Evolutionary conservation across 2,888 invertebrate genomes (phyloP).

Genomic region (Yponomeuta evonymella): DNA sequence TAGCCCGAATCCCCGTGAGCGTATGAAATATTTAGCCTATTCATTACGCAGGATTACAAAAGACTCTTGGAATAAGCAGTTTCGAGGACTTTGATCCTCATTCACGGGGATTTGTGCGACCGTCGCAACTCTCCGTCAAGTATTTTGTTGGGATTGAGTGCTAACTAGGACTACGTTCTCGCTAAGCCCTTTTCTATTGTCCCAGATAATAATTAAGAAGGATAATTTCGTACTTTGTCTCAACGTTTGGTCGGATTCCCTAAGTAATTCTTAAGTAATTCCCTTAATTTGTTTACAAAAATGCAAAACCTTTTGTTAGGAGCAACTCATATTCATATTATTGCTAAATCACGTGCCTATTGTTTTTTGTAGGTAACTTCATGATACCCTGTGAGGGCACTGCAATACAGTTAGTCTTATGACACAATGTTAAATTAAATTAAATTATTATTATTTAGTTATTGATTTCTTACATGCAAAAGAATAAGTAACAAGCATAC

Average conservation of each 20-base stretch:
- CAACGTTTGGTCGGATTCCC: not conserved
- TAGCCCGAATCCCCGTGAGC: not conserved
- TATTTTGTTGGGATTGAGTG: not conserved
- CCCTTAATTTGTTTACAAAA: no score
- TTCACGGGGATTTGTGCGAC: not conserved
- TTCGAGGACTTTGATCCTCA: conserved; percentile 1
- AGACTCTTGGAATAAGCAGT: conserved; percentile 2
- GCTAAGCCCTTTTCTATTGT: not conserved
- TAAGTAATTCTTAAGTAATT: no score
- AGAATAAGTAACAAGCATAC: no score
- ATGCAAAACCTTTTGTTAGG: no score
- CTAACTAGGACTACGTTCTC: not conserved
- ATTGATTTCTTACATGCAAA: no score
- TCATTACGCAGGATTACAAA: conserved; percentile 10
- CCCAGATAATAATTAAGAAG: not conserved
- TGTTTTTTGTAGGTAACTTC: no score
- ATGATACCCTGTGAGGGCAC: no score
- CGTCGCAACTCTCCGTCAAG: not conserved
- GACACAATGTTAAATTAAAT: no score
- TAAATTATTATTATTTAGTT: no score
- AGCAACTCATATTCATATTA: no score
- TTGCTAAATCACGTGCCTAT: no score
- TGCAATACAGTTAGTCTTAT: no score
- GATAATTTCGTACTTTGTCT: not conserved
- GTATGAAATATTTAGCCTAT: conserved; percentile 9